Base-by-base conservation (phyloP, 2,113 vertebrate species). In the Onychostruthus taczanowskii region DNA sequence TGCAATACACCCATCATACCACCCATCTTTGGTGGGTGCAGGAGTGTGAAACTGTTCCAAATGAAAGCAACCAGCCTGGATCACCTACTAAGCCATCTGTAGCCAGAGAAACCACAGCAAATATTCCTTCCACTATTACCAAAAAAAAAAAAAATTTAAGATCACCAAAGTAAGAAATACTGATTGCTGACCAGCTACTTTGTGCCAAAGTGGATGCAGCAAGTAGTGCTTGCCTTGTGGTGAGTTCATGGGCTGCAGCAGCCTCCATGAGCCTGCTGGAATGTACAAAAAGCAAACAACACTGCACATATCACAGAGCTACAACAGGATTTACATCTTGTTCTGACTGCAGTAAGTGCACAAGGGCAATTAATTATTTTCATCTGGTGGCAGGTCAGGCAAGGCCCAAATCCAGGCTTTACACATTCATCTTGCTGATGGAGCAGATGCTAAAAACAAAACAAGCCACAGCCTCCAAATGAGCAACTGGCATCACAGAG, bases 241-340 rank as follows among this genome's bases (percentile, higher is more conserved):
- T 20, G 77, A 21, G 35, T 31, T 26, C 76, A 6, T 16, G 52
- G 62, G 43, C 39, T 64, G 68, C 4, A 20, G 53, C 8, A n/a
- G 56, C 9, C 53, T 66, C 56, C 52, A 56, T 0, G 2, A 75
- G 46, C 50, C 66, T 26, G 13, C 31, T 31, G 39, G 35, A 44
- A 35, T 1, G 7, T 7, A 62, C 3, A 1, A 30, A 69, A 79
- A 35, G 35, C 37, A 66, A 49, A 35, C 1, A 3, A 44, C 31
- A 35, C 18, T 41, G 58, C 4, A 2, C 9, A 1, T 2, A 46
- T 9, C 44, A 37, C 30, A 46, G 23, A 55, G 16, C 63, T 80
- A 2, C 21, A 47, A 31, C 24, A n/a, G 53, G 39, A 27, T 22
- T 80, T 31, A 50, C 0, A 0, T 30, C 64, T 50, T 43, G 21